Percentiles rank a stretch among this genome's conserved stretches.
Conservation (phyloP, 2,888 invertebrate genomes). For the Nowickia ferox region DNA sequence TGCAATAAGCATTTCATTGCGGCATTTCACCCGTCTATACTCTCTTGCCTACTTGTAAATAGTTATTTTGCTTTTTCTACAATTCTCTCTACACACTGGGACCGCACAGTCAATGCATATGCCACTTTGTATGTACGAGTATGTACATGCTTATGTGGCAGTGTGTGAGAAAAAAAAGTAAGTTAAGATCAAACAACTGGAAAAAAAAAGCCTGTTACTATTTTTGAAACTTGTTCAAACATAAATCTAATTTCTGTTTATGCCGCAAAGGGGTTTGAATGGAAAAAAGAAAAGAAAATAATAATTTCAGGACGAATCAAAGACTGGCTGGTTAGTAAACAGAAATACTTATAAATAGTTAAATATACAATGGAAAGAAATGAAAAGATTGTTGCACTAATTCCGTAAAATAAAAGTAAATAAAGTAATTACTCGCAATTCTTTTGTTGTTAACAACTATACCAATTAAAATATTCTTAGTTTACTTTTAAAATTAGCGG, state of each 20-base stretch:
- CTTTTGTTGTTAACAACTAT: neutral
- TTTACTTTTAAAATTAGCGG: neutral
- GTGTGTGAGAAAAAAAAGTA: neutral
- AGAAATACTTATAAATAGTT: neutral
- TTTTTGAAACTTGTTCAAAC: conserved; percentile 30
- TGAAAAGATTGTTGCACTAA: neutral
- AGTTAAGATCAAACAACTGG: conserved; percentile 42
- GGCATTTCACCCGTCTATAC: conserved; percentile 47
- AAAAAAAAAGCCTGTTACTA: conserved; percentile 61
- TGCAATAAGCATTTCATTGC: conserved; percentile 64
- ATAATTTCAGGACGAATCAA: neutral
- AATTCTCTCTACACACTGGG: conserved; percentile 2
- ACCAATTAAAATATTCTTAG: neutral
- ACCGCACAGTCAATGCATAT: neutral
- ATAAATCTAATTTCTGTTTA: conserved; percentile 40
- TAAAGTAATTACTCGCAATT: neutral
- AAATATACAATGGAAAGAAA: neutral
- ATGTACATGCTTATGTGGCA: neutral
- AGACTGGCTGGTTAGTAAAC: neutral
- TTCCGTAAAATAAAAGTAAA: no score
- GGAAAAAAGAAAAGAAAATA: neutral
- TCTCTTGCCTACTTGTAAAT: conserved; percentile 45
- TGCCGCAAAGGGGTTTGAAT: neutral
- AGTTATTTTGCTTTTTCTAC: conserved; percentile 28
- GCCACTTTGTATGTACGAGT: conserved; percentile 1